Conservation (phyloP, 2,797 vertebrate species). For the Amniataba percoides region DNA sequence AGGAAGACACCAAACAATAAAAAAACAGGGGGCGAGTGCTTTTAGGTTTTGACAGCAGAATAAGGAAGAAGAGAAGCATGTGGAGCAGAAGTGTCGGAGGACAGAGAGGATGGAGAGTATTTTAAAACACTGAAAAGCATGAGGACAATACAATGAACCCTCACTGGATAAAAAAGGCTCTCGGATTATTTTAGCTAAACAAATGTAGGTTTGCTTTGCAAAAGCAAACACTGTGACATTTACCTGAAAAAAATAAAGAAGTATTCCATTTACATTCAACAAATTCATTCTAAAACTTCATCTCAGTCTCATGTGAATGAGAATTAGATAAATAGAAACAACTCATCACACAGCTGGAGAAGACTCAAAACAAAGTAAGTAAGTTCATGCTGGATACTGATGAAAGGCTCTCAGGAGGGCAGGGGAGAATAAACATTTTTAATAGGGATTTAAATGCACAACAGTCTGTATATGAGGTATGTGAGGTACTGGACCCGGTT, state of each 20-base stretch:
- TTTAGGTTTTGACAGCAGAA: slow-evolving; percentile 24
- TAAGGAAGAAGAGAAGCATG: slow-evolving; percentile 19
- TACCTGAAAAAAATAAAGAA: neutral
- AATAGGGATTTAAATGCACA: neutral
- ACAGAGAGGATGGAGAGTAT: slow-evolving; percentile 31
- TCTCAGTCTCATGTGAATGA: slow-evolving; percentile 4
- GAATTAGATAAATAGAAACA: slow-evolving; percentile 8
- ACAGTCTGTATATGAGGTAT: neutral
- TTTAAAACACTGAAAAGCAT: slow-evolving; percentile 27
- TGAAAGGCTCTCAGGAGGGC: neutral
- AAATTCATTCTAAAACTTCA: neutral
- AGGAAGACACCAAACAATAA: neutral
- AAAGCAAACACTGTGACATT: neutral
- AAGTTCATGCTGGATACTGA: neutral
- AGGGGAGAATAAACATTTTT: neutral
- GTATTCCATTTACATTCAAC: neutral
- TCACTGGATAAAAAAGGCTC: neutral
- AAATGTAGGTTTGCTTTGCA: neutral
- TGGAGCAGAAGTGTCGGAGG: neutral
- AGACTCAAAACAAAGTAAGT: neutral
- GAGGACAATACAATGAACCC: neutral
- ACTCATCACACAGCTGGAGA: neutral
- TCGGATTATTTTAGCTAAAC: neutral
- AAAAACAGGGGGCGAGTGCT: slow-evolving; percentile 25
- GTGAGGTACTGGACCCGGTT: too few relatives aligned